A percentile compares a stretch with the other conserved stretches of the same genome.
These are phyloP conservation scores for Mionectes macconnelli DNA, from an alignment of 2,113 vertebrate species.

Conservation along the genomic window DNA sequence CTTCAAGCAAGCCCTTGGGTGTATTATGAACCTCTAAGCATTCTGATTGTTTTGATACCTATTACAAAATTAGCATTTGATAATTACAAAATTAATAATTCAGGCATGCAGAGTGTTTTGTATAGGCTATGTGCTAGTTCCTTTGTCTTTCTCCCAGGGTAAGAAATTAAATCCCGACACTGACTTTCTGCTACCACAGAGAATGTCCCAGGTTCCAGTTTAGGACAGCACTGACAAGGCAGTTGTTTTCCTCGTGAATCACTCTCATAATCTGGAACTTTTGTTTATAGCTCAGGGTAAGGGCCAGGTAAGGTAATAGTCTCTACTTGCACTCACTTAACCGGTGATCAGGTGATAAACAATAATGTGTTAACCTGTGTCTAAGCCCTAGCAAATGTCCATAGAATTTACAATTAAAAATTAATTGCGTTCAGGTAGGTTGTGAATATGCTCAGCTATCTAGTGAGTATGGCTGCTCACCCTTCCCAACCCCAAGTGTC, in stretches of 20 bases:
- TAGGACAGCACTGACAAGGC: not conserved
- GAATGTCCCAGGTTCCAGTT: not conserved
- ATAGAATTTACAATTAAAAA: not conserved
- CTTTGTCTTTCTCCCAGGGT: not conserved
- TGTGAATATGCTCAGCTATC: not conserved
- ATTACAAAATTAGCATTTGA: not conserved
- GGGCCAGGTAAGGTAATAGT: not conserved
- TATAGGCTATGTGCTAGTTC: not conserved
- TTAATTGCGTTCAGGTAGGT: not conserved
- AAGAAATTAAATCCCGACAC: not conserved
- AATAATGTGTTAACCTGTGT: not conserved
- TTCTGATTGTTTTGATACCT: not conserved
- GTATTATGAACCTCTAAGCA: not conserved
- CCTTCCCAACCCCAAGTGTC: not conserved
- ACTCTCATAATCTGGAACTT: not conserved
- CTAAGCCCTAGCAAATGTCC: not conserved
- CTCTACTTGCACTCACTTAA: not conserved
- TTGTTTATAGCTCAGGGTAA: not conserved
- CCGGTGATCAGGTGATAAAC: not conserved
- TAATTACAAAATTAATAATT: not conserved
- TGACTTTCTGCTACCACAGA: not conserved
- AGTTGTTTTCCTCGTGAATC: not conserved
- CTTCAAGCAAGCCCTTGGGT: not conserved
- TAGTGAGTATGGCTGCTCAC: not conserved
- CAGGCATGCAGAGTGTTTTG: not conserved